phyloP scores from a whole-genome alignment of 2,113 vertebrate species.

The Thamnophis sirtalis region DNA sequence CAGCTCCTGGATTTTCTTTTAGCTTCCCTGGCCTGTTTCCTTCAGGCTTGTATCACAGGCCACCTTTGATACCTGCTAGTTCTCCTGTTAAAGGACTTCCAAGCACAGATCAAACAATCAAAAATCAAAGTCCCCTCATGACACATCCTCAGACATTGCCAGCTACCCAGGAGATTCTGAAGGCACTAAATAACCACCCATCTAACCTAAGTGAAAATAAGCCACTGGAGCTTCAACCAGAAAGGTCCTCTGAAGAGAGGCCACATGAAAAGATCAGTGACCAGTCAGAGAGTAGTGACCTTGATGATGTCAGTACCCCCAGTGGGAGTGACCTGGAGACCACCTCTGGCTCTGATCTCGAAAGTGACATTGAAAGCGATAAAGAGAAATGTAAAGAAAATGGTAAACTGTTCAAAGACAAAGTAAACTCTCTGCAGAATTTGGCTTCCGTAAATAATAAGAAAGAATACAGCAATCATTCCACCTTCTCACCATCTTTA shows the following conservation, averaged over 20 bases:
- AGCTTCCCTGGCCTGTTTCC: constrained; percentile 97
- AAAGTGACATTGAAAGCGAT: constrained; percentile 98
- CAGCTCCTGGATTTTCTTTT: constrained; percentile 94
- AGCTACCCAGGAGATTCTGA: constrained; percentile 90
- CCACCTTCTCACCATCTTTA: constrained; percentile 85
- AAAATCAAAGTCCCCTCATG: constrained; percentile 88
- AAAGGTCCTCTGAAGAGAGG: constrained; percentile 81
- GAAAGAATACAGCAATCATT: constrained; percentile 87
- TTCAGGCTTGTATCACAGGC: constrained; percentile 96
- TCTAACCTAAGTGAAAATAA: constrained; percentile 75
- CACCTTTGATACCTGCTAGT: constrained; percentile 89
- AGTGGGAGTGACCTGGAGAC: constrained; percentile 98
- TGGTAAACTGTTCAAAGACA: constrained; percentile 91
- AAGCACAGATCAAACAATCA: constrained; percentile 82
- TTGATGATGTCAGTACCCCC: constrained; percentile 98
- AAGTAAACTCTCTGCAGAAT: constrained; percentile 84
- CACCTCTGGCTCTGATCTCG: constrained; percentile 95
- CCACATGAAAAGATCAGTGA: constrained; percentile 90
- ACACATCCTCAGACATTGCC: constrained; percentile 85
- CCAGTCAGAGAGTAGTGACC: constrained; percentile 98
- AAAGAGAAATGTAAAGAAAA: constrained; percentile 93
- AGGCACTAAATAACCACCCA: constrained; percentile 87
- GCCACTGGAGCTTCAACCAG: constrained; percentile 76
- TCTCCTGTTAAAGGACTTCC: constrained; percentile 86
- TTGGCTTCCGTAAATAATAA: constrained; percentile 83